phyloP scores from a whole-genome alignment of 2,888 invertebrate genomes.

The Junonia oenone region DNA sequence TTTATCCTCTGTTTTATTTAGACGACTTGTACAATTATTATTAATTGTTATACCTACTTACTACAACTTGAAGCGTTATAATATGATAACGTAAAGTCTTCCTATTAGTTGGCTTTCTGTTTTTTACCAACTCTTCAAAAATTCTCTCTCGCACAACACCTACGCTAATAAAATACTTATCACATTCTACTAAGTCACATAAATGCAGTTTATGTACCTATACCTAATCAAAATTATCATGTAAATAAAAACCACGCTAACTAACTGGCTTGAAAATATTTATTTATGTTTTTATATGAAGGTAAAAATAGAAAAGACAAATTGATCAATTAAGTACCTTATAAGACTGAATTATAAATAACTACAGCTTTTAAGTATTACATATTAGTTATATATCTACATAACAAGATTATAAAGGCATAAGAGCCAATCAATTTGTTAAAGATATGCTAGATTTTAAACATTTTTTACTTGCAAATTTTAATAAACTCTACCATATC shows the following conservation, averaged over 20 bases:
- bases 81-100: neutral
- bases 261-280: neutral
- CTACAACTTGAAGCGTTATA: neutral
- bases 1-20: neutral
- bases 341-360: no score
- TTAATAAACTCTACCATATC: no score
- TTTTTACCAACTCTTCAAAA: neutral
- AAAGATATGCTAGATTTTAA: no score
- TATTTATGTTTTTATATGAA: no score
- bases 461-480: no score
- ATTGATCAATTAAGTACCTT: no score
- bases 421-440: no score
- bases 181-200: neutral
- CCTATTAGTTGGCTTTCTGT: neutral
- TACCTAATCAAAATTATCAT: neutral
- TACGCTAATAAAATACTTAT: neutral
- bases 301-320: no score
- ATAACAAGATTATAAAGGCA: no score
- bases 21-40: neutral
- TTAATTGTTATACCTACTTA: neutral
- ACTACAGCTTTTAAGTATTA: no score
- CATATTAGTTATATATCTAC: no score
- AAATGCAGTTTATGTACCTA: neutral
- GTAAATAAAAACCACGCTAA: neutral
- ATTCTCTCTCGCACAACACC: constrained; percentile 1